Evolutionary conservation across 2,888 invertebrate genomes (phyloP).

Genomic region (Agrotis puta): DNA sequence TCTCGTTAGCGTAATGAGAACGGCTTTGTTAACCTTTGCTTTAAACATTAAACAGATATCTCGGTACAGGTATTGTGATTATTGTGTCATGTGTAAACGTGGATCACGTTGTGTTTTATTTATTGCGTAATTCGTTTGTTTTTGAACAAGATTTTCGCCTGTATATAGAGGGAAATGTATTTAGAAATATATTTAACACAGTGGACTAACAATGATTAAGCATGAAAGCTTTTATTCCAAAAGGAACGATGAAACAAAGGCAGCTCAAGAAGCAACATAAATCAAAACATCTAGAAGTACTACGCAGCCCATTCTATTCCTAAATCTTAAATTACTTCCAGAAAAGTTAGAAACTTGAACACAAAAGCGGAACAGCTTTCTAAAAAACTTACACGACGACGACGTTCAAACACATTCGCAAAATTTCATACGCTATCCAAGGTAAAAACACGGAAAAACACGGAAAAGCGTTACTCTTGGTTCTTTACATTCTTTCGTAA

Average conservation of each 20-base stretch:
- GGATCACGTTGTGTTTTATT: constrained; percentile 36
- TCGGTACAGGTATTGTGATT: constrained; percentile 64
- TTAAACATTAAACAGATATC: constrained; percentile 77
- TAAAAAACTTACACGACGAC: constrained; percentile 48
- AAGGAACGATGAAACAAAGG: constrained; percentile 25
- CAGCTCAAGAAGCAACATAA: constrained; percentile 41
- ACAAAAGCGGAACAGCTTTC: constrained; percentile 38
- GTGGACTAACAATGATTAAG: background rate
- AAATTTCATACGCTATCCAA: constrained; percentile 66
- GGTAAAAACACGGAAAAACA: constrained; percentile 58
- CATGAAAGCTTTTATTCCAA: constrained; percentile 2
- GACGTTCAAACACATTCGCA: constrained; percentile 46
- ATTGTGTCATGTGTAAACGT: constrained; percentile 59
- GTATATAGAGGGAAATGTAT: background rate
- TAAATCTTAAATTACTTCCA: constrained; percentile 54
- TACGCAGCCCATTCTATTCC: constrained; percentile 38
- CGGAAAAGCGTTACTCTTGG: constrained; percentile 61
- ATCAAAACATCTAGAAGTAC: constrained; percentile 43
- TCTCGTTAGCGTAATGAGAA: constrained; percentile 88
- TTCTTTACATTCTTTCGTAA: constrained; percentile 73
- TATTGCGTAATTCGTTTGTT: constrained; percentile 35
- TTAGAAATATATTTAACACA: background rate
- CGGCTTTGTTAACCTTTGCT: constrained; percentile 85
- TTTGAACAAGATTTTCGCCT: constrained; percentile 1
- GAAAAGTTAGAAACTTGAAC: constrained; percentile 49